Evolutionary conservation across 2,113 vertebrate species (phyloP).

Genomic region (Stigmatopora nigra): DNA sequence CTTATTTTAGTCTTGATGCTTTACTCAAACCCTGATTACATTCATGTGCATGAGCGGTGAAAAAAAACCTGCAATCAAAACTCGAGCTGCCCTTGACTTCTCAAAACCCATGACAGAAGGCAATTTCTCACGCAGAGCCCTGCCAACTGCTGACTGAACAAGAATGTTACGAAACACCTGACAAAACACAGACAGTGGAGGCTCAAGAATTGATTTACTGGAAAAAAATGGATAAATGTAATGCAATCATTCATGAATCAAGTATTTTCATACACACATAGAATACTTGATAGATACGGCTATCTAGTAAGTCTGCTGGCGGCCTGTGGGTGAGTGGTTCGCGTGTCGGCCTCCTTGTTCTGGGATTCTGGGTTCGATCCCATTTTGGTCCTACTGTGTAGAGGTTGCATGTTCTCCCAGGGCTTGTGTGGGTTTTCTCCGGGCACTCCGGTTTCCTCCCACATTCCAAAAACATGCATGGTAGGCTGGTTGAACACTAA

Average conservation of each 20-base stretch:
- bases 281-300: no score
- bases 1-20: background rate
- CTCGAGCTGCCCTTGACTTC: slow-evolving; percentile 1
- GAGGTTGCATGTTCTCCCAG: no score
- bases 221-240: slow-evolving; percentile 10
- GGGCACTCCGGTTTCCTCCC: no score
- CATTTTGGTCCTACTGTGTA: no score
- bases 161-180: slow-evolving; percentile 17
- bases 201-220: background rate
- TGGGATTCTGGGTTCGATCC: no score
- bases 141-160: background rate
- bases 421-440: no score
- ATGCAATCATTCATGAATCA: slow-evolving; percentile 27
- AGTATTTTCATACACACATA: background rate
- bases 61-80: slow-evolving; percentile 16
- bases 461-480: no score
- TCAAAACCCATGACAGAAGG: slow-evolving; percentile 6
- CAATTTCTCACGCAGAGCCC: background rate
- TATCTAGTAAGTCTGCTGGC: no score
- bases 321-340: no score
- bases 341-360: no score
- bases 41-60: slow-evolving; percentile 12
- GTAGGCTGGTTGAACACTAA: no score
- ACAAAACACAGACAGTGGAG: background rate
- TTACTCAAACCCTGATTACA: slow-evolving; percentile 14